A percentile compares a stretch with the other conserved stretches of the same genome.
These are phyloP conservation scores for Gymnorhina tibicen DNA, from an alignment of 2,113 vertebrate species.

Conservation along the genomic window DNA sequence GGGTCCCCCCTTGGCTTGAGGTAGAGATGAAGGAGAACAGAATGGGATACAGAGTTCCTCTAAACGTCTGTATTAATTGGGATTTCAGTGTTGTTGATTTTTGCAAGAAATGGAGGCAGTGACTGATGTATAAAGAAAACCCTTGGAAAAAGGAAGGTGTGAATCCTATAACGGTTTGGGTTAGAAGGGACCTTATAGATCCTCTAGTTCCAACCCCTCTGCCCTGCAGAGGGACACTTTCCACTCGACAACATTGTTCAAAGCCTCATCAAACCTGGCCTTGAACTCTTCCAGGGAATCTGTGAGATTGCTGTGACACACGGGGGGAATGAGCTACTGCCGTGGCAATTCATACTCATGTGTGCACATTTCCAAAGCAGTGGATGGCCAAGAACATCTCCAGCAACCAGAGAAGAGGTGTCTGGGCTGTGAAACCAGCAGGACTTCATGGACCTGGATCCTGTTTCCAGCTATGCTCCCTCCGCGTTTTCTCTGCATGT, in stretches of 20 bases:
- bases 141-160: not conserved
- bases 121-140: not conserved
- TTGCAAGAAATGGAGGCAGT: not conserved
- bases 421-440: not conserved
- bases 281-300: not conserved
- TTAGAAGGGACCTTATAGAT: not conserved
- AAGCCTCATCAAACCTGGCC: not conserved
- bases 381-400: fast-evolving
- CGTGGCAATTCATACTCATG: fast-evolving
- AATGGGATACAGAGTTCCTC: not conserved
- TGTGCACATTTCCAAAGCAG: not conserved
- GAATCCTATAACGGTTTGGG: not conserved
- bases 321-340: not conserved
- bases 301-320: not conserved
- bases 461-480: not conserved
- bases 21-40: not conserved
- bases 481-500: not conserved
- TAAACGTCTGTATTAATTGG: not conserved
- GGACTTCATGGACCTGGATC: not conserved
- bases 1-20: not conserved
- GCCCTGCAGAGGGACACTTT: not conserved
- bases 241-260: not conserved
- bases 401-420: not conserved
- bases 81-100: not conserved
- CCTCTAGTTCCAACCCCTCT: not conserved